Percentiles rank a stretch among this genome's conserved stretches.
These are phyloP conservation scores for Tapirus terrestris DNA, from an alignment of 2,113 vertebrate species.

Conservation along the genomic window DNA sequence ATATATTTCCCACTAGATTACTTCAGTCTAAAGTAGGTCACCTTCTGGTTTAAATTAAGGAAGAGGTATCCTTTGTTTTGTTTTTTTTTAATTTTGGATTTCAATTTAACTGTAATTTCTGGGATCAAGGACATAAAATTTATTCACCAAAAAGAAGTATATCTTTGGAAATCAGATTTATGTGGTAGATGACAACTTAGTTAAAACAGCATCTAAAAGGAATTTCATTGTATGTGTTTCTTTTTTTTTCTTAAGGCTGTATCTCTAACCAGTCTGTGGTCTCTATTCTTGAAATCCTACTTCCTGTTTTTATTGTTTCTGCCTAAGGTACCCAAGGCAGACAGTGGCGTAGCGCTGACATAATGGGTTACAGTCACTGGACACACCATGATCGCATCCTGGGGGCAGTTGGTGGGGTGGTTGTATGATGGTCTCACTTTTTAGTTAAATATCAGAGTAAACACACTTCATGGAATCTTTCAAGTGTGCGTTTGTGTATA, in stretches of 20 bases:
- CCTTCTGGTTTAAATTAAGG: conserved; percentile 51
- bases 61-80: neutral
- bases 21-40: neutral
- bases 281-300: neutral
- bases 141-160: neutral
- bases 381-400: rapidly evolving
- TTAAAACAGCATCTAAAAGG: neutral
- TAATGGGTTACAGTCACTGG: neutral
- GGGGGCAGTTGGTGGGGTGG: neutral
- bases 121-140: neutral
- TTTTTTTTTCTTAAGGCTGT: neutral
- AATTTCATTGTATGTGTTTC: neutral
- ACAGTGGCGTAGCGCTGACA: rapidly evolving
- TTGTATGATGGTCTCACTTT: neutral
- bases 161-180: neutral
- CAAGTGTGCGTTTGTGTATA: neutral
- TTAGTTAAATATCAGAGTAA: conserved; percentile 39
- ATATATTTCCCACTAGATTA: conserved; percentile 48
- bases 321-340: neutral
- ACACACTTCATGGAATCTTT: neutral
- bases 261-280: neutral
- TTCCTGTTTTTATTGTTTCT: neutral
- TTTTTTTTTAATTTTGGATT: neutral
- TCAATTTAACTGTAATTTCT: conserved; percentile 16
- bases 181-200: neutral